Evolutionary conservation across 2,888 invertebrate genomes (phyloP).

Genomic region (Cataglyphis rosenhaueri): DNA sequence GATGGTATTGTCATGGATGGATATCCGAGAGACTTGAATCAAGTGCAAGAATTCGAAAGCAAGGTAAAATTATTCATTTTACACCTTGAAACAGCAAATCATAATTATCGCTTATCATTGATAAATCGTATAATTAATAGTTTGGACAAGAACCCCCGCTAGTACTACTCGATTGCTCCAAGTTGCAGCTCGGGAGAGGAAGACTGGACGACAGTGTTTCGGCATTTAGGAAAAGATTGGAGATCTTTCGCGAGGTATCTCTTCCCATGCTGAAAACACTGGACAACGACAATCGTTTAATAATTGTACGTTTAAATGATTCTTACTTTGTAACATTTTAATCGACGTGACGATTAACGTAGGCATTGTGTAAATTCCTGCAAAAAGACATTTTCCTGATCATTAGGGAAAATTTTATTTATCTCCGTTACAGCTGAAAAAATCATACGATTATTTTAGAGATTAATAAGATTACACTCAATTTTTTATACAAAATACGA

Average conservation of each 20-base stretch:
- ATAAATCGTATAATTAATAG: conserved; percentile 85
- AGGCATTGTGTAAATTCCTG: neutral
- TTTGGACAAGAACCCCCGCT: conserved; percentile 92
- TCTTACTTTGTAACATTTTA: neutral
- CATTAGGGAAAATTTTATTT: neutral
- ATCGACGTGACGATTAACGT: neutral
- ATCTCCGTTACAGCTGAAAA: neutral
- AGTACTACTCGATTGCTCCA: conserved; percentile 95
- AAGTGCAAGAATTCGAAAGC: conserved; percentile 94
- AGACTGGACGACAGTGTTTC: conserved; percentile 94
- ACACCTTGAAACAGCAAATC: neutral
- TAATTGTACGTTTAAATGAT: conserved; percentile 89
- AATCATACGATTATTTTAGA: neutral
- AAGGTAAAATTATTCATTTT: conserved; percentile 88
- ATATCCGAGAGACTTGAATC: conserved; percentile 96
- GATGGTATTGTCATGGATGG: conserved; percentile 97
- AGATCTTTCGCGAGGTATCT: conserved; percentile 94
- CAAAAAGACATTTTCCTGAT: neutral
- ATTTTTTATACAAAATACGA: neutral
- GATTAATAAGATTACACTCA: neutral
- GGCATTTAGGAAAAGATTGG: conserved; percentile 93
- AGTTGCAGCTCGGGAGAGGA: conserved; percentile 94
- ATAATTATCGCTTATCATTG: neutral
- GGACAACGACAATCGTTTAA: conserved; percentile 93
- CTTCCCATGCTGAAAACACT: conserved; percentile 95